Conservation (phyloP, 2,113 vertebrate genomes). For the rat (Rattus norvegicus) region GRCr8 NC_086024.1:146609501-146610000, state of each 20-base stretch:
- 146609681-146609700: not conserved
- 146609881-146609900: too few species aligned
- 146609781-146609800: not conserved
- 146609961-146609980: too few species aligned
- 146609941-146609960: too few species aligned
- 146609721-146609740: constrained; percentile 16
- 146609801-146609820: constrained; percentile 17
- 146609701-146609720: not conserved
- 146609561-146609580: not conserved
- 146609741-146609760: not conserved
- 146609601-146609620: not conserved
- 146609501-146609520: not conserved
- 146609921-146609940: too few species aligned
- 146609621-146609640: not conserved
- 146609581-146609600: not conserved
- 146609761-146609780: not conserved
- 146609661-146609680: not conserved
- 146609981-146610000: too few species aligned
- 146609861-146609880: too few species aligned
- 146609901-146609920: too few species aligned
- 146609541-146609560: not conserved
- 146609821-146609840: constrained; percentile 32
- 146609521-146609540: not conserved
- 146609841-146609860: not conserved
- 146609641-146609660: not conserved